Base-by-base conservation (phyloP, 2,797 vertebrate species). In the Notamacropus eugenii region DNA sequence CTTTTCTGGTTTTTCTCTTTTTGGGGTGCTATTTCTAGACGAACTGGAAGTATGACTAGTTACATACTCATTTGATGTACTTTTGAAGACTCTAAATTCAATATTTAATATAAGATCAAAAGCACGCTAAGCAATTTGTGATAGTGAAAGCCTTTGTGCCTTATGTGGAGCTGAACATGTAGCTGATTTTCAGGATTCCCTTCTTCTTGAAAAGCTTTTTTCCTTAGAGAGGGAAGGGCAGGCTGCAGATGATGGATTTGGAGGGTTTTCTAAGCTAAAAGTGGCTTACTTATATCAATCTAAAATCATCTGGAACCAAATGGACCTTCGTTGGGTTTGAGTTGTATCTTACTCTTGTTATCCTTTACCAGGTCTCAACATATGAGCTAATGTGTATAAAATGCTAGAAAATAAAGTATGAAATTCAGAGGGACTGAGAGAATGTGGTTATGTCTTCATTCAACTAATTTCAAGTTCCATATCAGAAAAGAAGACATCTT, bases 401-500 rank as follows among this genome's bases (percentile, higher is more conserved):
- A 90, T 93, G 8, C 58, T 74, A 56, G 57, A 40, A 90, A 96
- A 46, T 58, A 93, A 94, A 94, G 67, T 9, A 31, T 93, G 28
- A 91, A 46, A 50, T 87, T 93, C 74, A 91, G 50, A 92, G 82
- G 57, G 54, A 8, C 27, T 54, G 14, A 1, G 16, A 59, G 24
- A n/a, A 29, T 90, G 0, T 93, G 59, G 93, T 95, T 52, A 94
- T 52, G 13, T 96, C 50, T 92, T 93, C 46, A 19, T 96, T 95
- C 54, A 94, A 90, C 50, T 28, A 94, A 62, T 95, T 97, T 92
- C n/a, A 96, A 9, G 62, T 93, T 93, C 97, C 46, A 50, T 93
- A 52, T 55, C 52, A 97, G 90, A 92, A 95, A 96, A 97, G 54
- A 94, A 96, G 95, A 40, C 67, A 93, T 93, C 94, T 3, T 93